phyloP scores from a whole-genome alignment of 2,797 vertebrate species.

The Squalus acanthias region DNA sequence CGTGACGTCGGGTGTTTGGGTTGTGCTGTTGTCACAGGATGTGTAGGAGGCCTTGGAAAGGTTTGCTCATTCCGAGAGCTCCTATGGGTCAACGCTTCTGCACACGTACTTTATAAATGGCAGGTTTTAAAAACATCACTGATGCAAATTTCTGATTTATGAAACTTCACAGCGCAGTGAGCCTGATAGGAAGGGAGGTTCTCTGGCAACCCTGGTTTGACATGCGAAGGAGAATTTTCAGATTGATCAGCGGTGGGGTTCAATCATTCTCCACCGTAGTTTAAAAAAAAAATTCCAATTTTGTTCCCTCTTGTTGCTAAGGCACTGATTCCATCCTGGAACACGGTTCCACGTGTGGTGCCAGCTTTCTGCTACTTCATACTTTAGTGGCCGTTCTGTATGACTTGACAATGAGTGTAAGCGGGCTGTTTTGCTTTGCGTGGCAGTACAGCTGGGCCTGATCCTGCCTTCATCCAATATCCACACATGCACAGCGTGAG shows the following conservation, averaged over 20 bases:
- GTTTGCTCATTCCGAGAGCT: not conserved
- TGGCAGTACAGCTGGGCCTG: not conserved
- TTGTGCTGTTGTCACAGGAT: conserved; percentile 17
- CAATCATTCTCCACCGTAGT: not conserved
- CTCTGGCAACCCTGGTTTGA: not conserved
- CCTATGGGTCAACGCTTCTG: not conserved
- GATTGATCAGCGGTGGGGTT: not conserved
- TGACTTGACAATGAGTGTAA: not conserved
- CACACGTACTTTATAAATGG: not conserved
- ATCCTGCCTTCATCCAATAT: not conserved
- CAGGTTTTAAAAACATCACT: not conserved
- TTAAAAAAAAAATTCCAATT: not conserved
- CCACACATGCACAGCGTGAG: not conserved
- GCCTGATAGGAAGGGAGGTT: not conserved
- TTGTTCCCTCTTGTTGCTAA: not conserved
- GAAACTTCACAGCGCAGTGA: not conserved
- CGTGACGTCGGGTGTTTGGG: not conserved
- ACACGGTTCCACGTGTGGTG: not conserved
- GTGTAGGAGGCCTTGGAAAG: not conserved
- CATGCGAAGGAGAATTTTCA: not conserved
- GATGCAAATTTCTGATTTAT: not conserved
- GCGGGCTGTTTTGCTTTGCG: not conserved
- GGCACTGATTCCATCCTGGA: not conserved
- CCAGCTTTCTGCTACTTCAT: not conserved
- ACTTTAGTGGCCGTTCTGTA: not conserved